Percentiles rank a stretch among this genome's conserved stretches.
Evolutionary conservation across 2,113 vertebrate genomes (phyloP).

Genomic region (Ploceus nigricollis): DNA sequence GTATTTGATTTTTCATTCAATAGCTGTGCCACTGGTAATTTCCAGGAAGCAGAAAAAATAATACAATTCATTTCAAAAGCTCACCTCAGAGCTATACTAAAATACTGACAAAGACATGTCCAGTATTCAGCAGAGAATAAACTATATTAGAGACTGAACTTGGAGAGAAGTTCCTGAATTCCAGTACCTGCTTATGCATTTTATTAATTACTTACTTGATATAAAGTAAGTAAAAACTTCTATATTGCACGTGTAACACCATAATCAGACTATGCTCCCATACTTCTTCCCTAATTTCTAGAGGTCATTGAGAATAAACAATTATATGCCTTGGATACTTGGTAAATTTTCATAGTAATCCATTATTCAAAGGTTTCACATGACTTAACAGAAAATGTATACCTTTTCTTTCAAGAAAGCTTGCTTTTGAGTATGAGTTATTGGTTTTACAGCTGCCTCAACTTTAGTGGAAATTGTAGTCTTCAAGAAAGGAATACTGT

Average conservation of each 20-base stretch:
- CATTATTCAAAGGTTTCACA: background rate
- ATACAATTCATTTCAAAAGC: background rate
- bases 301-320: background rate
- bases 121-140: background rate
- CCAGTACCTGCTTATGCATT: background rate
- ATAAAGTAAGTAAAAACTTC: background rate
- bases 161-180: background rate
- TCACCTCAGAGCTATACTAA: background rate
- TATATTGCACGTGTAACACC: background rate
- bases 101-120: background rate
- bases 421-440: background rate
- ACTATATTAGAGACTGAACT: background rate
- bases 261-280: background rate
- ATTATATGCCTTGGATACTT: background rate
- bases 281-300: background rate
- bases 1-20: background rate
- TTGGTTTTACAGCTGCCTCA: background rate
- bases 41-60: background rate
- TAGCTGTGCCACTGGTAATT: background rate
- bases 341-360: background rate
- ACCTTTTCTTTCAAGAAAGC: background rate
- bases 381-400: background rate
- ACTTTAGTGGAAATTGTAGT: background rate
- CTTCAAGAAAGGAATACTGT: background rate
- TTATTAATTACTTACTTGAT: background rate